phyloP scores from a whole-genome alignment of 2,797 vertebrate genomes.

The Mastacembelus armatus region DNA sequence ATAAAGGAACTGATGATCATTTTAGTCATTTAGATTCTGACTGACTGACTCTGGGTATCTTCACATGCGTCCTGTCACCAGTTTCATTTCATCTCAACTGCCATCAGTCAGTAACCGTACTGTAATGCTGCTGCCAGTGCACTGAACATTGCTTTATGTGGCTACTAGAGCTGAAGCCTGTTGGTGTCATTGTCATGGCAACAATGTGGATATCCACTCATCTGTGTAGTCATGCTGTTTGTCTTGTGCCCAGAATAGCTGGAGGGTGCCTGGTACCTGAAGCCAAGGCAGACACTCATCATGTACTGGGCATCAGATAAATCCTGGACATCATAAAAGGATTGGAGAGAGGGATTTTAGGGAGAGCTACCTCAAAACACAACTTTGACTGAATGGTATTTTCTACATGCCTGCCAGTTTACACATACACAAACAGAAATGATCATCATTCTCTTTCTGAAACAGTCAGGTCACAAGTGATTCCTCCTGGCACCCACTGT shows the following conservation, averaged over 20 bases:
- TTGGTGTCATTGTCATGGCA: constrained; percentile 64
- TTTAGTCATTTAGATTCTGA: neutral
- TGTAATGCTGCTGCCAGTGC: constrained; percentile 4
- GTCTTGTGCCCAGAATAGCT: constrained; percentile 69
- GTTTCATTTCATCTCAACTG: constrained; percentile 4
- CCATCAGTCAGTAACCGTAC: constrained; percentile 11
- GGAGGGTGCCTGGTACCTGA: constrained; percentile 56
- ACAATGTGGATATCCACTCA: constrained; percentile 56
- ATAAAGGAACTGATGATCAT: neutral
- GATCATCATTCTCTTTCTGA: constrained; percentile 25
- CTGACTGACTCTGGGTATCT: no score
- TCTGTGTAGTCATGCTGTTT: constrained; percentile 64
- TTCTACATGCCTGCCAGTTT: constrained; percentile 21
- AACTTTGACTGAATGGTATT: constrained; percentile 28
- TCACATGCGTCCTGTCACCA: neutral
- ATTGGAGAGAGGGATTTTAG: constrained; percentile 6
- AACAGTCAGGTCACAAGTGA: constrained; percentile 38
- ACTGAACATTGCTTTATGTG: constrained; percentile 35
- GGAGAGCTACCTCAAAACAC: no score
- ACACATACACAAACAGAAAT: constrained; percentile 15
- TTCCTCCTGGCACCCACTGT: constrained; percentile 40
- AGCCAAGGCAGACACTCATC: constrained; percentile 47
- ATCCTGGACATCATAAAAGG: constrained; percentile 20
- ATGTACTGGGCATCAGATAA: constrained; percentile 40
- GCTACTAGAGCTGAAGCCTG: constrained; percentile 45